Evolutionary conservation across 2,797 vertebrate species (phyloP).

Genomic region (Aratinga solstitialis): DNA sequence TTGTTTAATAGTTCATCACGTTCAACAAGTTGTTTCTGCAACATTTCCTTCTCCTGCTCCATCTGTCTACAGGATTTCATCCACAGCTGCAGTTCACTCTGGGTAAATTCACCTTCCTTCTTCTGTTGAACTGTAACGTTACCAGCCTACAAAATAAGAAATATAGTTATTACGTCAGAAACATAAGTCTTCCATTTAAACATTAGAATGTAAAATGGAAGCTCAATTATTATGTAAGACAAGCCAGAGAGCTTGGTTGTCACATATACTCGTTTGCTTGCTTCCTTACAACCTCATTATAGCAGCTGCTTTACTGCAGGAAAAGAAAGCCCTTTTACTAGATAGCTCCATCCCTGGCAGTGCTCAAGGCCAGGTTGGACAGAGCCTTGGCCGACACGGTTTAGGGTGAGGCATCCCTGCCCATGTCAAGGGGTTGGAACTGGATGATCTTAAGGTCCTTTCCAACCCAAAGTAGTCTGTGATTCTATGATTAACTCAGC

Average conservation of each 20-base stretch:
- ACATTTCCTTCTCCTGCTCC: constrained; percentile 83
- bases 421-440: neutral
- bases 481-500: neutral
- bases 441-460: neutral
- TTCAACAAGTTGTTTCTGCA: constrained; percentile 72
- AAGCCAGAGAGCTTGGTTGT: neutral
- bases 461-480: neutral
- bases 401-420: neutral
- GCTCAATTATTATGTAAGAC: neutral
- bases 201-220: neutral
- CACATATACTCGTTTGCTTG: neutral
- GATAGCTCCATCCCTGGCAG: neutral
- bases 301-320: neutral
- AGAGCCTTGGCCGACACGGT: neutral
- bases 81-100: constrained; percentile 81
- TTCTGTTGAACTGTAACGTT: constrained; percentile 72
- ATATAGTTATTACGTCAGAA: neutral
- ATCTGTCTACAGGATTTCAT: constrained; percentile 87
- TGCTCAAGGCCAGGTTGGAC: neutral
- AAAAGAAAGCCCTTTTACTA: neutral
- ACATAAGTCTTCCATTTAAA: neutral
- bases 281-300: neutral
- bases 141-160: constrained; percentile 69
- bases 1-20: constrained; percentile 51
- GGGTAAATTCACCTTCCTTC: constrained; percentile 80